Base-by-base conservation (phyloP, 2,888 invertebrate genomes). In the Thera britannica region DNA sequence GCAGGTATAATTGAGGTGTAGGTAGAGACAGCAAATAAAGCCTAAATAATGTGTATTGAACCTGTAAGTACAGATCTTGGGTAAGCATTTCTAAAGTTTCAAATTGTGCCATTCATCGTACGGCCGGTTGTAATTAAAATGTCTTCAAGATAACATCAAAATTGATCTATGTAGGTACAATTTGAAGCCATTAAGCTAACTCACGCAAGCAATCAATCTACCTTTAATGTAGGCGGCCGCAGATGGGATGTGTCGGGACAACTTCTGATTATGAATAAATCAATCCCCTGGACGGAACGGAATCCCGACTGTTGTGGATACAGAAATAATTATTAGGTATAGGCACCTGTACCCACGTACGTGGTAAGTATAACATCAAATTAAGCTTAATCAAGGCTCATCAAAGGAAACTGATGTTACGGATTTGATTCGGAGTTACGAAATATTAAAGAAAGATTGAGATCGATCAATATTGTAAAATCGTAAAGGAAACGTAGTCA, bases 401-500 rank as follows among this genome's bases (percentile, higher is more conserved):
- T 5, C 41, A 41, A 41, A 41, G 41, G 41, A 41, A 2, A 41
- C 7, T 0, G 23, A 23, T 9, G 9, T 46, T 12, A 44, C 9
- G 23, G 4, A 56, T 23, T 57, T 65, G 69, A 66, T 65, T 68
- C 44, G 62, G 41, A 65, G 62, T 67, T 69, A 72, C 68, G 71
- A 72, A 68, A 68, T 70, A 72, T 72, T 62, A 71, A 65, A 71
- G 69, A 75, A 72, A 77, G 76, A 82, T 77, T 75, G 73, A 79
- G 82, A 89, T 88, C 87, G 83, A 83, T 88, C 86, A 88, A 86
- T 87, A 86, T 84, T 82, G 84, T 83, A 83, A 85, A 89, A 91
- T 90, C 87, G 89, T 87, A 87, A 89, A 88, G 90, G 89, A 90
- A 91, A 88, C 90, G 88, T 89, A 90, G 91, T 90, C 89, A 92